Evolutionary conservation across 2,888 invertebrate species (phyloP), one percentile per base, ranked within the genome.

Genomic region (Quadriops clusia): DNA sequence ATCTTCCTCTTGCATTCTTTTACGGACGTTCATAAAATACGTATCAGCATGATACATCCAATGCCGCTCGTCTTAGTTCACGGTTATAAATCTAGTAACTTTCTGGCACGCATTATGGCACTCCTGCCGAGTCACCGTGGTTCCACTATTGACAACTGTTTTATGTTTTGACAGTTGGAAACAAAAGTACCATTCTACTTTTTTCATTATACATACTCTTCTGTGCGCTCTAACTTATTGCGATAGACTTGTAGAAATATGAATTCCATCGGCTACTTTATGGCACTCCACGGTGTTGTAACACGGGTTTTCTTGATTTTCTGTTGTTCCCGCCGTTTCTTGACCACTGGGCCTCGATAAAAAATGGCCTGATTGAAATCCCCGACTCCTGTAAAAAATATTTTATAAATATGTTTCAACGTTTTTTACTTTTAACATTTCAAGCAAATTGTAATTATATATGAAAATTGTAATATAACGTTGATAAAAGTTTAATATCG

Each of bases 151-250:
- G 49, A 50, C 48, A 50, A 50, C 49, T 50, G 46, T 49, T 50
- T 51, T 49, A 50, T 51, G 49, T 48, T 50, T 49, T 49, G 50
- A 51, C 51, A 50, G 50, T 41, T 45, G 40, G 42, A 46, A 49
- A 49, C 47, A 48, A 49, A 47, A 47, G 45, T 45, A 44, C 42
- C 39, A 45, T 44, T 43, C 36, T 41, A 40, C 11, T 40, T 37
- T 41, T 45, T 45, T 43, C 45, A 45, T 43, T 42, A 43, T 38
- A 34, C 33, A 20, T 36, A 36, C 33, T 32, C 36, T 31, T 28
- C 30, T 20, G 23, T 12, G 21, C 13, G 29, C 21, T 14, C 23
- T 13, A 42, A 46, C 38, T 39, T 46, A 47, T 42, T 35, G 41
- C 38, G 44, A 43, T 46, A 37, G 41, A 38, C 39, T 43, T 40